Percentiles rank a stretch among this genome's conserved stretches.
These are phyloP conservation scores for Heterotis niloticus DNA, from an alignment of 2,113 vertebrate genomes.

Conservation along the genomic window DNA sequence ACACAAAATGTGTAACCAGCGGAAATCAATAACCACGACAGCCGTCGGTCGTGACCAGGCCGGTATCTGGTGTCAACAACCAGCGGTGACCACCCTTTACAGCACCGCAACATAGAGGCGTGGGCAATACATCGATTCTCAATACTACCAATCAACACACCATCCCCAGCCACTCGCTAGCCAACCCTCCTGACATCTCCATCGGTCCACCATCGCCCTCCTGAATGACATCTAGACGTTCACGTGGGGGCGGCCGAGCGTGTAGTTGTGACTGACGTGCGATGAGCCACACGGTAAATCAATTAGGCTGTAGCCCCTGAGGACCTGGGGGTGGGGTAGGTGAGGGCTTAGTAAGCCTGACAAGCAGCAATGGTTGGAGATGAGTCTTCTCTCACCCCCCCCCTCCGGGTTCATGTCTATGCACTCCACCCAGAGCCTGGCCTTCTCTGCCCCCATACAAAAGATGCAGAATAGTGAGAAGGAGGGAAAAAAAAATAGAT, in stretches of 20 bases:
- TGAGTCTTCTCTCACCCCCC: background rate
- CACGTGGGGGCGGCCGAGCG: no score
- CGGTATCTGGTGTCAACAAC: slow-evolving; percentile 11
- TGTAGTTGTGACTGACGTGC: slow-evolving; percentile 45
- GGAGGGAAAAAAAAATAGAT: slow-evolving; percentile 10
- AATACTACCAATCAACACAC: background rate
- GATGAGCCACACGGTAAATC: slow-evolving; percentile 57
- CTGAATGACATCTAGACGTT: no score
- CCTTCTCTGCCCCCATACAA: background rate
- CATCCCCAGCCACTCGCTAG: background rate
- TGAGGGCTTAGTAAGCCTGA: slow-evolving; percentile 17
- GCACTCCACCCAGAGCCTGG: background rate
- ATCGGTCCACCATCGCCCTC: background rate
- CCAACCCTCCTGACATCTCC: background rate
- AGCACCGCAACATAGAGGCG: background rate
- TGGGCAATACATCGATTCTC: slow-evolving; percentile 11
- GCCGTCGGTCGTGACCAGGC: background rate
- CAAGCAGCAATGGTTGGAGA: background rate
- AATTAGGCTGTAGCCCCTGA: slow-evolving; percentile 49
- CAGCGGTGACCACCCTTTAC: background rate
- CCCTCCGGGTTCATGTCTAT: no score
- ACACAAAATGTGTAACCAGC: background rate
- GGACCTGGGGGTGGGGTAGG: slow-evolving; percentile 16
- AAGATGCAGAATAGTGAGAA: slow-evolving; percentile 2
- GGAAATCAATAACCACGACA: background rate